Base-by-base conservation (phyloP, 2,113 vertebrate species). In the Drymodes brunneopygia region DNA sequence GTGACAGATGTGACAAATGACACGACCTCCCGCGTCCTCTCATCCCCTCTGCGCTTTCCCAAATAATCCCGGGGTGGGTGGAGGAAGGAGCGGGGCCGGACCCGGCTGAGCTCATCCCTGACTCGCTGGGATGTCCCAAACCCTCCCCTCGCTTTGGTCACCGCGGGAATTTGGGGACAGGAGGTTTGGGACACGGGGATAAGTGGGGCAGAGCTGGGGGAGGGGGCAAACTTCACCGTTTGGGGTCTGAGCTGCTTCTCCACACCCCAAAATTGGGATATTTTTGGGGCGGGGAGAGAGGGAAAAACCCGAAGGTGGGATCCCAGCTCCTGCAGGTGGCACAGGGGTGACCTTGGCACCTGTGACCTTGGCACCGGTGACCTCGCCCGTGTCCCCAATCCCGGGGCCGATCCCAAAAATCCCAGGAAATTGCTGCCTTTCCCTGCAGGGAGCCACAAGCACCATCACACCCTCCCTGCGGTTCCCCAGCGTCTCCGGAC, bases 41-140 rank as follows among this genome's bases (percentile, higher is more conserved):
- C 3, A 2, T 33, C 27, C 44, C 5, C 23, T 7, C 44, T 0
- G 1, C 1, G 40, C 51, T 47, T 80, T 82, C 78, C 89, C 70
- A 31, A 54, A 9, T 25, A 25, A 50, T 25, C 24, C 48, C 38
- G 38, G 11, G 38, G n/a, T n/a, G n/a, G n/a, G n/a, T n/a, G n/a
- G 38, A 11, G 38, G 38, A 38, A 56, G 60, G 90, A 83, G 51
- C 29, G 42, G 1, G 1, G 9, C 42, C 19, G 69, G 61, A 75
- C 18, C 31, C 12, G 31, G 18, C 90, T 75, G 91, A 93, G 70
- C 92, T 95, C 92, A 79, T 75, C 74, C 12, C 91, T 92, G 89
- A 54, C 88, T 92, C 93, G 54, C 44, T 3, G 64, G 69, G 62
- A 17, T 51, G 77, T 85, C 71, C 93, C 61, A 33, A 38, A 58